These are phyloP conservation scores for Narcine bancroftii DNA, from an alignment of 2,113 vertebrate genomes.

Conservation along the genomic window DNA sequence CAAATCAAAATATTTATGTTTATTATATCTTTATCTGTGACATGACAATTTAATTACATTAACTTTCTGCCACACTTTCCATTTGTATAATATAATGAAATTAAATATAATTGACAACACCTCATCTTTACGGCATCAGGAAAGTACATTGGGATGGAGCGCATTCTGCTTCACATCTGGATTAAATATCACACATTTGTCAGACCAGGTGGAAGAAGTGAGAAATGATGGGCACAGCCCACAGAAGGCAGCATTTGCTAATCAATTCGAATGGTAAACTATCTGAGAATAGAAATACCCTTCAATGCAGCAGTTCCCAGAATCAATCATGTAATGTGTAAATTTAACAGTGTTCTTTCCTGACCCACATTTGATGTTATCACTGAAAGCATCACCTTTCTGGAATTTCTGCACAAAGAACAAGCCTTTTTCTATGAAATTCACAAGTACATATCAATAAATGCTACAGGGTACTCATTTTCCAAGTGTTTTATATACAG, in stretches of 20 bases:
- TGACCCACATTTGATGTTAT: too few relatives aligned
- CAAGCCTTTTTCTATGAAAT: neutral
- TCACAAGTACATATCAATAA: neutral
- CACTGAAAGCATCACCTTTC: neutral
- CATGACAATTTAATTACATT: too few relatives aligned
- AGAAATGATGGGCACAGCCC: neutral
- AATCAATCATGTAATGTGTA: too few relatives aligned
- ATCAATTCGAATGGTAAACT: neutral
- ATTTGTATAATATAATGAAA: neutral
- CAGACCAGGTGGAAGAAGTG: neutral
- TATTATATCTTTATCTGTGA: too few relatives aligned
- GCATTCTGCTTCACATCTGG: neutral
- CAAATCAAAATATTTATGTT: too few relatives aligned
- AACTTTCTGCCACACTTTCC: too few relatives aligned
- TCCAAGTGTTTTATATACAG: too few relatives aligned
- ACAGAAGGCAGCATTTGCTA: neutral
- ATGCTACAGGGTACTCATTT: neutral
- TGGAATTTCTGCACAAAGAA: neutral
- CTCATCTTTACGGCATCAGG: neutral
- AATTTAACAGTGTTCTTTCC: too few relatives aligned
- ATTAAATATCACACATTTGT: neutral
- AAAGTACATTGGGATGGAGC: neutral
- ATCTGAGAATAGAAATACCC: neutral
- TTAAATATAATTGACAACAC: neutral
- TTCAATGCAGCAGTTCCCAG: too few relatives aligned